Evolutionary conservation across 1,140 invertebrate genomes (phyloP).

Genomic region (Ooceraea biroi): DNA sequence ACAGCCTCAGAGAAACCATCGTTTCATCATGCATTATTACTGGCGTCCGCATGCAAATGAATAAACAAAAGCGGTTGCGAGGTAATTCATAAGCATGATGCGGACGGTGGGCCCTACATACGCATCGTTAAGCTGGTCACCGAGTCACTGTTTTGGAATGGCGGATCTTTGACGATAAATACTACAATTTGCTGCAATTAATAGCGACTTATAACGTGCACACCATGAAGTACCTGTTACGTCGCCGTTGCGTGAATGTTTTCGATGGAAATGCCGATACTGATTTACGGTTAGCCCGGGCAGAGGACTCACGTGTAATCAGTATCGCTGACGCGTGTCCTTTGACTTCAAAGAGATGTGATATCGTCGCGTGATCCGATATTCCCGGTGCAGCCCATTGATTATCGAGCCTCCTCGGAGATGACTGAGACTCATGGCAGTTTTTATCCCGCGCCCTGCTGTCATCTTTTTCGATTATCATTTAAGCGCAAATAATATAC

Average conservation of each 20-base stretch:
- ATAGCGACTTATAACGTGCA: not conserved
- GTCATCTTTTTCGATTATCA: too few species aligned
- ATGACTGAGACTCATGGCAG: too few species aligned
- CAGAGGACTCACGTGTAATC: slow-evolving; percentile 41
- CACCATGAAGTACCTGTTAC: not conserved
- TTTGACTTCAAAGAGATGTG: slow-evolving; percentile 51
- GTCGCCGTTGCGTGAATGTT: not conserved
- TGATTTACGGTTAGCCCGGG: slow-evolving; percentile 42
- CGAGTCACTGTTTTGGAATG: not conserved
- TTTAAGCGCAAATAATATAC: too few species aligned
- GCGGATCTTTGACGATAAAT: not conserved
- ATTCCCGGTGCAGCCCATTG: slow-evolving; percentile 2
- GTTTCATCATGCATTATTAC: too few species aligned
- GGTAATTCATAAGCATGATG: too few species aligned
- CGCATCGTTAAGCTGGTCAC: too few species aligned
- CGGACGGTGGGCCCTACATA: too few species aligned
- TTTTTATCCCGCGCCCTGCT: too few species aligned
- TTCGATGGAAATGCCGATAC: slow-evolving; percentile 32
- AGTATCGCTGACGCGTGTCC: not conserved
- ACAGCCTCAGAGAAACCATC: too few species aligned
- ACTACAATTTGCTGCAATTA: not conserved
- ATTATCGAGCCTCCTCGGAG: not conserved
- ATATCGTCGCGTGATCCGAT: slow-evolving; percentile 16
- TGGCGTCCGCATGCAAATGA: too few species aligned
- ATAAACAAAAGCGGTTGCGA: too few species aligned